A percentile compares a stretch with the other conserved stretches of the same genome.
Evolutionary conservation across 2,797 vertebrate species (phyloP).

Genomic region (Gymnothorax javanicus): DNA sequence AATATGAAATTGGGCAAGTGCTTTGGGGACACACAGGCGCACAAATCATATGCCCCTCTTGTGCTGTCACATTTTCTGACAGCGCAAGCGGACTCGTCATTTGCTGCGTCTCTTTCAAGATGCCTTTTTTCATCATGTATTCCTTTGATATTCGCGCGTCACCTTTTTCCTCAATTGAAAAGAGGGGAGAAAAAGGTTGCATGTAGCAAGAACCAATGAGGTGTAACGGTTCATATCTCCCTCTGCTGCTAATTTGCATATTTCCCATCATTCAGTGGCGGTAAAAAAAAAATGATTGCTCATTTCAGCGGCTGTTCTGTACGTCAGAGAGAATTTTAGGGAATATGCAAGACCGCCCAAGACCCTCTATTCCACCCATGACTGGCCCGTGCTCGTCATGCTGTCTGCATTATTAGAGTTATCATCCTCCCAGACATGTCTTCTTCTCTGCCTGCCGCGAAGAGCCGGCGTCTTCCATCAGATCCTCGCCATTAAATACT

Average conservation of each 20-base stretch:
- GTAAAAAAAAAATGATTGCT: constrained; percentile 75
- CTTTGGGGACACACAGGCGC: neutral
- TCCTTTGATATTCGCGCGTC: constrained; percentile 61
- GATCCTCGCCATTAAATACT: constrained; percentile 13
- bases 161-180: constrained; percentile 60
- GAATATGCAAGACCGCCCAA: neutral
- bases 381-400: constrained; percentile 52
- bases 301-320: constrained; percentile 66
- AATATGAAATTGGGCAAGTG: neutral
- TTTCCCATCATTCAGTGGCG: constrained; percentile 78
- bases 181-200: constrained; percentile 60
- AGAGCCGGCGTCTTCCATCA: constrained; percentile 17
- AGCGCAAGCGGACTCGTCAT: neutral
- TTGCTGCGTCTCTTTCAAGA: constrained; percentile 59
- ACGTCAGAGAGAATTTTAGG: neutral
- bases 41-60: neutral
- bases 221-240: constrained; percentile 71
- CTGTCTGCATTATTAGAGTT: constrained; percentile 50
- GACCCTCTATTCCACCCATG: constrained; percentile 21
- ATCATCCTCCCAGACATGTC: constrained; percentile 62
- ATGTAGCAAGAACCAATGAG: constrained; percentile 69
- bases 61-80: constrained; percentile 24
- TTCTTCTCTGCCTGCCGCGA: neutral
- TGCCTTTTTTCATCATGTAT: constrained; percentile 72
- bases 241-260: constrained; percentile 73